These are phyloP conservation scores for Drosophila mulleri DNA, from an alignment of 2,888 invertebrate genomes.

Conservation along the genomic window DNA sequence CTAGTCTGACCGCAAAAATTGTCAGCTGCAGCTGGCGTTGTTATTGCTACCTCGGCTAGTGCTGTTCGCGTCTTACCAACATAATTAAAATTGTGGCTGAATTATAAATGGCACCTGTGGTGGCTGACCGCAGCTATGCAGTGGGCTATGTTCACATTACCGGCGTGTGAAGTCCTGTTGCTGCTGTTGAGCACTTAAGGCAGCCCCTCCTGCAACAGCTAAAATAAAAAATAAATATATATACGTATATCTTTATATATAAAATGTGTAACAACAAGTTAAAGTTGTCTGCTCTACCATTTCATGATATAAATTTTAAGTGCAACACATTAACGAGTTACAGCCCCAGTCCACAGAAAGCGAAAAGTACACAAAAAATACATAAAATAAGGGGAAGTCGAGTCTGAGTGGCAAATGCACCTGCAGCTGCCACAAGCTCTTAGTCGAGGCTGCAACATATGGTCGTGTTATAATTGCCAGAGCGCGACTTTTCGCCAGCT, in stretches of 20 bases:
- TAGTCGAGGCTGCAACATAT: conserved; percentile 69
- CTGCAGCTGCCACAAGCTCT: conserved; percentile 70
- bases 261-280: conserved; percentile 36
- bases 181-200: conserved; percentile 61
- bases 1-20: conserved; percentile 40
- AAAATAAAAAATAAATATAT: too few species aligned
- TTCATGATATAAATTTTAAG: conserved; percentile 74
- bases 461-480: conserved; percentile 74
- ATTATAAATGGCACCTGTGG: conserved; percentile 78
- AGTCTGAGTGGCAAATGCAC: conserved; percentile 47
- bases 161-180: conserved; percentile 61
- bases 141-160: conserved; percentile 52
- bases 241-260: too few species aligned
- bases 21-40: neutral
- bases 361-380: conserved; percentile 2
- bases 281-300: conserved; percentile 70
- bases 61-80: conserved; percentile 60
- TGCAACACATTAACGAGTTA: conserved; percentile 73
- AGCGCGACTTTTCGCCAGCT: conserved; percentile 50
- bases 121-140: conserved; percentile 67
- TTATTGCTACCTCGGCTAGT: conserved; percentile 14
- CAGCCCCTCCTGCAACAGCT: conserved; percentile 34
- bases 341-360: conserved; percentile 42
- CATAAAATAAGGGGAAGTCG: conserved; percentile 6
- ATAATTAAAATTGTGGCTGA: conserved; percentile 76